Evolutionary conservation across 2,888 invertebrate species (phyloP).

Genomic region (Cheilosia urbana): DNA sequence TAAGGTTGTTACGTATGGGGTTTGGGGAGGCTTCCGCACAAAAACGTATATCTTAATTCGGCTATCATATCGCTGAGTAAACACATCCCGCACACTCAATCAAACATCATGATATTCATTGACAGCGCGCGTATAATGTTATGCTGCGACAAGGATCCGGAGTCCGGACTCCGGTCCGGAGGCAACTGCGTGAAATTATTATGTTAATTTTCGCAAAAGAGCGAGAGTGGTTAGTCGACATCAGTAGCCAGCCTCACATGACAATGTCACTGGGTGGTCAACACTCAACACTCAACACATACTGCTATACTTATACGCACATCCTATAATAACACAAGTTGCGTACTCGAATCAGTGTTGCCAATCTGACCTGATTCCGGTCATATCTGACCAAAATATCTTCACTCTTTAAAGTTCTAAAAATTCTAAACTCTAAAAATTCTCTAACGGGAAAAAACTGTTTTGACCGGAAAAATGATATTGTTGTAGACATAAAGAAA

Average conservation of each 20-base stretch:
- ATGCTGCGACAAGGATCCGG: constrained; percentile 60
- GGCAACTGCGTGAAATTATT: constrained; percentile 68
- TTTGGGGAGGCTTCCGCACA: constrained; percentile 1
- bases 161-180: not conserved
- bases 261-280: constrained; percentile 7
- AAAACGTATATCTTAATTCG: constrained; percentile 70
- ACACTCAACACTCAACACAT: not conserved
- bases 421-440: no score
- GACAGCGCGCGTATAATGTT: constrained; percentile 48
- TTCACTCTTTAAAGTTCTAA: no score
- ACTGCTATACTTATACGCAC: not conserved
- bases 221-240: constrained; percentile 48
- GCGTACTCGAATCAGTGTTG: no score
- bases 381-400: no score
- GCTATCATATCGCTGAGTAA: constrained; percentile 69
- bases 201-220: constrained; percentile 66
- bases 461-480: no score
- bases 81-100: constrained; percentile 66
- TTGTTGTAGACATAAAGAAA: no score
- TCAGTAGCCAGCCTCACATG: constrained; percentile 26
- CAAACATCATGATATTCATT: constrained; percentile 67
- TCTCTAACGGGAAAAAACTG: no score
- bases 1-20: constrained; percentile 6
- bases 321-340: not conserved
- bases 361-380: no score